Conservation (phyloP, 2,888 invertebrate species). For the Cheilosia scutellata region DNA sequence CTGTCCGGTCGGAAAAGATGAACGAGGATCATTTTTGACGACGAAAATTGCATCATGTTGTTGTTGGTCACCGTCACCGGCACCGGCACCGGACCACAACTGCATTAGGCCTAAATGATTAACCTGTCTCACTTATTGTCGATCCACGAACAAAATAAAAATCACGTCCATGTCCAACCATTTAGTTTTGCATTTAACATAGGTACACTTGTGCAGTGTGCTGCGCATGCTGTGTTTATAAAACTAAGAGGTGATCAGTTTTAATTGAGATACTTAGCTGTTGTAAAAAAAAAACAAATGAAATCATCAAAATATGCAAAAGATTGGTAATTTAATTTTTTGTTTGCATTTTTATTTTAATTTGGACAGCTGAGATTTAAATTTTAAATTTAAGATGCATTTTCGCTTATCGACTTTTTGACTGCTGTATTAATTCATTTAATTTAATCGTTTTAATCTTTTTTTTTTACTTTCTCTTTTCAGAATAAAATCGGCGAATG, state of each 20-base stretch:
- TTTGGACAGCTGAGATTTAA: conserved; percentile 17
- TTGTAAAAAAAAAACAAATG: conserved; percentile 8
- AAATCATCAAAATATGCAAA: conserved; percentile 39
- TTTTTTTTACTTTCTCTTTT: conserved; percentile 78
- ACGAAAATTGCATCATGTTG: conserved; percentile 17
- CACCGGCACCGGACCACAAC: conserved; percentile 21
- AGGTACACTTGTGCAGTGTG: conserved; percentile 2
- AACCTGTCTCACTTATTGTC: conserved; percentile 60
- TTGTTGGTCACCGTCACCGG: neutral
- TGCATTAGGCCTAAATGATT: conserved; percentile 68
- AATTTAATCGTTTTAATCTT: conserved; percentile 23
- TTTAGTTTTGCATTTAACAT: conserved; percentile 32
- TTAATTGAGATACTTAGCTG: conserved; percentile 70
- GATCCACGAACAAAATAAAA: conserved; percentile 25
- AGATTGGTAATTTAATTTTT: conserved; percentile 6
- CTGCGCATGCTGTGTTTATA: conserved; percentile 32
- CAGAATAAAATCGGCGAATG: conserved; percentile 84
- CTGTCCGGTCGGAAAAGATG: conserved; percentile 59
- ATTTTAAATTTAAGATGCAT: conserved; percentile 32
- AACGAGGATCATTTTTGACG: conserved; percentile 55
- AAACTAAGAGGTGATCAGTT: conserved; percentile 64
- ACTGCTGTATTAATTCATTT: conserved; percentile 59
- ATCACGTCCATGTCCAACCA: conserved; percentile 34
- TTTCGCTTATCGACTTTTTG: conserved; percentile 53
- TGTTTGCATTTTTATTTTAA: conserved; percentile 1